A percentile compares a stretch with the other conserved stretches of the same genome.
phyloP scores from a whole-genome alignment of 1,140 invertebrate species.

The Eufriesea mexicana region DNA sequence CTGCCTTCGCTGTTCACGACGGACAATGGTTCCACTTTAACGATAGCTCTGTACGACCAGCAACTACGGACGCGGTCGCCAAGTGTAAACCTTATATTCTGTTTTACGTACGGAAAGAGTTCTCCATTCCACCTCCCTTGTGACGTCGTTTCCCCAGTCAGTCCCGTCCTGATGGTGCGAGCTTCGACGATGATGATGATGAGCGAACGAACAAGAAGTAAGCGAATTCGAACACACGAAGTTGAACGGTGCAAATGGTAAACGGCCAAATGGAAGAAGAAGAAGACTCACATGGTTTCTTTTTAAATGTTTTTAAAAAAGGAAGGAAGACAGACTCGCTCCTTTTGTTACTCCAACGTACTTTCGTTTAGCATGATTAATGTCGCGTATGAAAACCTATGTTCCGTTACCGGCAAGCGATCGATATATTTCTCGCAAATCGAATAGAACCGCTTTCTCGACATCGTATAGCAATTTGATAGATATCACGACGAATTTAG shows the following conservation, averaged over 20 bases:
- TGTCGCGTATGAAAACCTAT: slow-evolving; percentile 21
- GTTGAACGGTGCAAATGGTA: slow-evolving; percentile 26
- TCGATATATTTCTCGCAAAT: background rate
- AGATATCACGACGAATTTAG: background rate
- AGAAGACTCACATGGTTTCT: background rate
- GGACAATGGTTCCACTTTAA: slow-evolving; percentile 94
- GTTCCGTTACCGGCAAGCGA: background rate
- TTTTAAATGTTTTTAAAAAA: slow-evolving; percentile 30
- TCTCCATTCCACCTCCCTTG: slow-evolving; percentile 80
- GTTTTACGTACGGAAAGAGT: slow-evolving; percentile 91
- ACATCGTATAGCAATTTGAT: slow-evolving; percentile 38
- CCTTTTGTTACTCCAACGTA: slow-evolving; percentile 2
- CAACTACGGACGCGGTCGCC: slow-evolving; percentile 87
- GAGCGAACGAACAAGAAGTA: slow-evolving; percentile 47
- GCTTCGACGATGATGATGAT: slow-evolving; percentile 58
- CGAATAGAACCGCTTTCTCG: slow-evolving; percentile 18
- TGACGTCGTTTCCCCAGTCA: slow-evolving; percentile 74
- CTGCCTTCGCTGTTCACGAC: slow-evolving; percentile 91
- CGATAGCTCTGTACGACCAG: slow-evolving; percentile 91
- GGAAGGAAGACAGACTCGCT: slow-evolving; percentile 35
- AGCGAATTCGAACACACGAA: slow-evolving; percentile 36
- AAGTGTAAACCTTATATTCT: slow-evolving; percentile 93
- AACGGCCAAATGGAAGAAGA: slow-evolving; percentile 34
- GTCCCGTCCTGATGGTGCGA: slow-evolving; percentile 65
- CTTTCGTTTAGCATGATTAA: slow-evolving; percentile 45